A percentile compares a stretch with the other conserved stretches of the same genome.
phyloP scores from a whole-genome alignment of 2,113 vertebrate genomes.

The Entelurus aequoreus region DNA sequence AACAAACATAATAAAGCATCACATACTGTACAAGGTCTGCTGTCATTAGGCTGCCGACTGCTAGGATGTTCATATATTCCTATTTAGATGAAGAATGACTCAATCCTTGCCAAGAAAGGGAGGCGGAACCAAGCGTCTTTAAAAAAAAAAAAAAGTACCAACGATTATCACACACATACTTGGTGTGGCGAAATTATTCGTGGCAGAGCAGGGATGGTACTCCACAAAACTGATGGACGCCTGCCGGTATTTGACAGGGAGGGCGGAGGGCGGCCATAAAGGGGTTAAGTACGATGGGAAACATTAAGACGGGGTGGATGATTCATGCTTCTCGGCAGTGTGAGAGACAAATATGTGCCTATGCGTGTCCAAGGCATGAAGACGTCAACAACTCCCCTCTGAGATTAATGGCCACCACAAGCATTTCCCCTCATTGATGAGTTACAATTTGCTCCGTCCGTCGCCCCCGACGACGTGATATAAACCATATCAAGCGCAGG shows the following conservation, averaged over 20 bases:
- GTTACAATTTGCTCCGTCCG: constrained; percentile 45
- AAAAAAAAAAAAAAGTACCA: too few relatives aligned
- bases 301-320: constrained; percentile 45
- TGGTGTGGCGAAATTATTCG: too few relatives aligned
- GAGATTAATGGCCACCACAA: constrained; percentile 53
- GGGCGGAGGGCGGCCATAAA: constrained; percentile 56
- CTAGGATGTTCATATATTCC: too few relatives aligned
- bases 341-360: constrained; percentile 1
- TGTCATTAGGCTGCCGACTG: too few relatives aligned
- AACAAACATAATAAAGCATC: too few relatives aligned
- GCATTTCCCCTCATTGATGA: constrained; percentile 54
- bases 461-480: constrained; percentile 38
- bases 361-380: constrained; percentile 29
- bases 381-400: constrained; percentile 37
- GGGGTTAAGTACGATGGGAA: constrained; percentile 51
- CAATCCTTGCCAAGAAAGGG: too few relatives aligned
- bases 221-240: constrained; percentile 56
- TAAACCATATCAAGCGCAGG: constrained; percentile 38
- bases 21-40: too few relatives aligned
- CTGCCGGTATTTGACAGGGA: constrained; percentile 48
- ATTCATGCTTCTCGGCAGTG: constrained; percentile 41
- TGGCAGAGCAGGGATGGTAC: constrained; percentile 45
- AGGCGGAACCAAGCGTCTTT: too few relatives aligned
- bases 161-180: too few relatives aligned
- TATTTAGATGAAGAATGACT: too few relatives aligned